Base-by-base conservation (phyloP, 2,888 invertebrate genomes). In the Schrankia costaestrigalis region DNA sequence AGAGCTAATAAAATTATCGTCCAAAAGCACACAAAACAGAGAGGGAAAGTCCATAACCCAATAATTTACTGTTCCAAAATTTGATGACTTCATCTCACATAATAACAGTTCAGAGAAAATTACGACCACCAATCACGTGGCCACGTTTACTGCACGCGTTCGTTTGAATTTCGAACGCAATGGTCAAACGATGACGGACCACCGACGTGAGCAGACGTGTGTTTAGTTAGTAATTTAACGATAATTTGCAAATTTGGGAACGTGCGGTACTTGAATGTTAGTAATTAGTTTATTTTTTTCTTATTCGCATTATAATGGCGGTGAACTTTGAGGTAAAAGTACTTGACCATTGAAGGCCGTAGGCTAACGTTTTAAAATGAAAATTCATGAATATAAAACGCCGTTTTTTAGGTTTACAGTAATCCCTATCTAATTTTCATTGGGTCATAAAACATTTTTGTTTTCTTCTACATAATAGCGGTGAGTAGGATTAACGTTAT, bases 31-130 rank as follows among this genome's bases (percentile, higher is more conserved):
- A 83, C 74, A 83, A 48, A 37, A 49, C 24, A 52, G 68, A 74
- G 69, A 76, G 71, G 66, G 72, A 78, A 69, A 76, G 68, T 64
- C 38, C 41, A 48, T 58, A 57, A 60, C 47, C 73, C 73, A 43
- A 56, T 71, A 79, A 81, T 82, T 83, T 81, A 58, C 63, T 61
- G 62, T 71, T 72, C 66, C 67, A 65, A 61, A 72, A 66, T 72
- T 75, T 79, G 77, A 85, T 83, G 78, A 77, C 85, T 85, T 78
- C 78, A 84, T 85, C 78, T 70, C 63, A 40, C 45, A 41, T 85
- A 86, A 85, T 83, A 57, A 84, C 69, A 76, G 73, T 59, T 65
- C 54, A 46, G 50, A 52, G 56, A 46, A 66, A 72, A 74, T 71
- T 62, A 62, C 59, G 70, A 63, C 72, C 67, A 69, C 74, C 78